phyloP scores from a whole-genome alignment of 2,113 vertebrate genomes.

The Recurvirostra avosetta region DNA sequence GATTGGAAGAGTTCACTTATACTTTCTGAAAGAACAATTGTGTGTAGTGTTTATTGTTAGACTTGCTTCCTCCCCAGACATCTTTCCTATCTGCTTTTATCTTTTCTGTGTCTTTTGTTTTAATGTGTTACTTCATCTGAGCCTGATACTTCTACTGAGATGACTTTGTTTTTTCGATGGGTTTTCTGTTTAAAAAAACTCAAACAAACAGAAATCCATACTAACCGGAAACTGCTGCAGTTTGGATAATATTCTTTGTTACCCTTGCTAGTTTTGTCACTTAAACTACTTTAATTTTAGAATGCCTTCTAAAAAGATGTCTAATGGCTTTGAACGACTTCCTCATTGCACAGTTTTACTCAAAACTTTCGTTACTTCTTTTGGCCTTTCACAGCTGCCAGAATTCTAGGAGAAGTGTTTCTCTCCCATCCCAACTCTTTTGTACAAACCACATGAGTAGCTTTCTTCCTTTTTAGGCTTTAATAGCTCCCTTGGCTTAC shows the following conservation, averaged over 20 bases:
- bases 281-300: neutral
- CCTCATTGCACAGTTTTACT: neutral
- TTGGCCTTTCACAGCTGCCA: neutral
- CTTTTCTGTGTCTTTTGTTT: neutral
- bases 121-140: neutral
- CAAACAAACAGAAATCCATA: neutral
- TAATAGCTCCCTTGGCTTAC: neutral
- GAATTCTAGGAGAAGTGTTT: neutral
- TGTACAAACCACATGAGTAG: neutral
- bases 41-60: neutral
- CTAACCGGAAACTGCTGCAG: neutral
- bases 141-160: neutral
- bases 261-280: neutral
- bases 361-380: neutral
- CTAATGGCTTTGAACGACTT: neutral
- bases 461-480: neutral
- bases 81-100: neutral
- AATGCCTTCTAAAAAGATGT: neutral
- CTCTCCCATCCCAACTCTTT: neutral
- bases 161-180: neutral
- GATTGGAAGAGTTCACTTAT: neutral
- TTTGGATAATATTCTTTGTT: neutral
- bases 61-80: neutral
- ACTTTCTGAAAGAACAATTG: neutral
- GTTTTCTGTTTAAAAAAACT: neutral